Conservation (phyloP, 2,888 invertebrate species). For the Timandra comae region DNA sequence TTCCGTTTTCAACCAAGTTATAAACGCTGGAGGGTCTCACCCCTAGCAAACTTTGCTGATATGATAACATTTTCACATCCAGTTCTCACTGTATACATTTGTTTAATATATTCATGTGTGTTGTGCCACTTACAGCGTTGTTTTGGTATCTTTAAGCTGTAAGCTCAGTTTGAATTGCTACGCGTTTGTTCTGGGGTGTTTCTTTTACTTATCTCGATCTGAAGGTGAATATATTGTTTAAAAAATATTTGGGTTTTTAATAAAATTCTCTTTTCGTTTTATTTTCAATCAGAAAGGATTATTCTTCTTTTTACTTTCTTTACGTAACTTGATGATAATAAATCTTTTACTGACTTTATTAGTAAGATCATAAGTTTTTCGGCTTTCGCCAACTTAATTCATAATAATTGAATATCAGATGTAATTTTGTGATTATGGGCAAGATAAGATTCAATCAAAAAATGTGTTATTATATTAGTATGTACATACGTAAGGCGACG, state of each 20-base stretch:
- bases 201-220: background rate
- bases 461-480: no score
- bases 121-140: conserved; percentile 19
- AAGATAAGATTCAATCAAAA: no score
- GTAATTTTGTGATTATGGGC: no score
- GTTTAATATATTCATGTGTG: conserved; percentile 36
- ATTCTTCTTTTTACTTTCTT: no score
- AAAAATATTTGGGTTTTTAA: background rate
- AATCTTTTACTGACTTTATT: no score
- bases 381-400: no score
- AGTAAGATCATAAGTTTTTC: no score
- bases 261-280: conserved; percentile 3
- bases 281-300: no score
- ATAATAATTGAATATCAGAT: no score
- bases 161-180: conserved; percentile 2
- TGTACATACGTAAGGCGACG: no score
- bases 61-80: conserved; percentile 45
- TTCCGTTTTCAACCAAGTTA: conserved; percentile 38
- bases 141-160: conserved; percentile 15
- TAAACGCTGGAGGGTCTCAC: conserved; percentile 31
- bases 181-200: no score
- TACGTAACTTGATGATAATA: no score
- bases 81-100: conserved; percentile 22
- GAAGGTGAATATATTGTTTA: background rate
- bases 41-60: conserved; percentile 30